A percentile compares a stretch with the other conserved stretches of the same genome.
phyloP scores from a whole-genome alignment of 1,140 invertebrate species.

The Meloidogyne floridensis region DNA sequence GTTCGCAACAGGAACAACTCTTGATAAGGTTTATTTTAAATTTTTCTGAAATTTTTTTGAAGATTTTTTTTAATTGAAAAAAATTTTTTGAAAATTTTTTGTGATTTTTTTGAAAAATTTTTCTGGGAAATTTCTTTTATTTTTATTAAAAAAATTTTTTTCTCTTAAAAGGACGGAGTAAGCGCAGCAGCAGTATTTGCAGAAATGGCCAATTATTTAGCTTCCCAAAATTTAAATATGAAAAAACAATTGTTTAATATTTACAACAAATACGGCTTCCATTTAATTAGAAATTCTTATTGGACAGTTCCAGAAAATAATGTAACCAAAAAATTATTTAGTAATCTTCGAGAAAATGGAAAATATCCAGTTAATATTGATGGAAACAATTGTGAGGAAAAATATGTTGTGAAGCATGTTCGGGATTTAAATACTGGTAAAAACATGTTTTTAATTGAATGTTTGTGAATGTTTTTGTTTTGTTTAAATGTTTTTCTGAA shows the following conservation, averaged over 20 bases:
- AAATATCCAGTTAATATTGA: slow-evolving; percentile 73
- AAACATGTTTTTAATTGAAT: neutral
- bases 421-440: slow-evolving; percentile 84
- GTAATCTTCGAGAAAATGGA: slow-evolving; percentile 64
- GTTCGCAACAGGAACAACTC: slow-evolving; percentile 86
- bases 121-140: too few relatives aligned
- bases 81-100: too few relatives aligned
- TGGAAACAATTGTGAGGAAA: slow-evolving; percentile 68
- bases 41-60: neutral
- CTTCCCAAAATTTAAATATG: slow-evolving; percentile 73
- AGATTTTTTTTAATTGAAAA: too few relatives aligned
- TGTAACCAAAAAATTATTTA: slow-evolving; percentile 55
- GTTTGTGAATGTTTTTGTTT: neutral
- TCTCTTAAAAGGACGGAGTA: slow-evolving; percentile 76
- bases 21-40: slow-evolving; percentile 77
- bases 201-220: slow-evolving; percentile 79
- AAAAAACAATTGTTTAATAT: slow-evolving; percentile 78
- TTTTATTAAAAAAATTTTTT: too few relatives aligned
- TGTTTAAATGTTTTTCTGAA: neutral
- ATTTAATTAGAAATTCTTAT: slow-evolving; percentile 58
- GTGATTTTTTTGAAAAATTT: too few relatives aligned
- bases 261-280: slow-evolving; percentile 73
- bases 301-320: slow-evolving; percentile 57
- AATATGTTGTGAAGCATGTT: slow-evolving; percentile 75
- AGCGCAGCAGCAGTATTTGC: slow-evolving; percentile 77